A percentile compares a stretch with the other conserved stretches of the same genome.
Evolutionary conservation across 2,797 vertebrate species (phyloP).

Genomic region (Gymnoscopelus braueri): DNA sequence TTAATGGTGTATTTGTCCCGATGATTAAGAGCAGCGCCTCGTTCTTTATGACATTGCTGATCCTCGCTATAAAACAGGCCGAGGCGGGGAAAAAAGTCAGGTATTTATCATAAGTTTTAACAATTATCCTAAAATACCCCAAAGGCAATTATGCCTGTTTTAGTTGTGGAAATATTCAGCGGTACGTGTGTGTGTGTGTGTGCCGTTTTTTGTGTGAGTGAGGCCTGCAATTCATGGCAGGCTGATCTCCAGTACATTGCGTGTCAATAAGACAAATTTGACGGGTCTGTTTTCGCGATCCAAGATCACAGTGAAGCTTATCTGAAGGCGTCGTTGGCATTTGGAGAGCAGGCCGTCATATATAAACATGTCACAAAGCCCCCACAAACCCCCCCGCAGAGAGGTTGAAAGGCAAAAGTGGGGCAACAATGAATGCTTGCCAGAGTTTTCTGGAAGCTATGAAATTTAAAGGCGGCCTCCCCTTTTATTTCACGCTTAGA

Average conservation of each 20-base stretch:
- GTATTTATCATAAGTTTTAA: conserved; percentile 68
- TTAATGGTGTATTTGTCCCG: conserved; percentile 82
- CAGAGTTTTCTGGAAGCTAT: conserved; percentile 83
- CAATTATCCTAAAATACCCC: conserved; percentile 66
- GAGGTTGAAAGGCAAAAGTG: conserved; percentile 84
- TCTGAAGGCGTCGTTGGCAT: conserved; percentile 87
- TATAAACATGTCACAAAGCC: conserved; percentile 86
- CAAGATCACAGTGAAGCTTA: conserved; percentile 85
- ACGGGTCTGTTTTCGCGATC: conserved; percentile 85
- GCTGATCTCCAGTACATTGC: conserved; percentile 68
- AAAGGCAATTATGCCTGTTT: conserved; percentile 64
- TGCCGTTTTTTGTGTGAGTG: conserved; percentile 30
- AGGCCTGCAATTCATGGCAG: conserved; percentile 42
- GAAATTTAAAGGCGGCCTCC: conserved; percentile 84
- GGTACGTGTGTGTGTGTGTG: conserved; percentile 20
- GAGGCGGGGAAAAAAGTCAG: conserved; percentile 19
- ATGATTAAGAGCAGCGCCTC: conserved; percentile 78
- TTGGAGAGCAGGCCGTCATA: conserved; percentile 87
- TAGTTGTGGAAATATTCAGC: conserved; percentile 30
- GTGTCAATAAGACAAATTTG: conserved; percentile 85
- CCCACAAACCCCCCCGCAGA: conserved; percentile 81
- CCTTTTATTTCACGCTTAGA: conserved; percentile 84
- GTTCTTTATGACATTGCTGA: conserved; percentile 76
- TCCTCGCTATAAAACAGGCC: conserved; percentile 64
- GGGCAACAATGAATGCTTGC: conserved; percentile 82